Percentiles rank a stretch among this genome's conserved stretches.
These are phyloP conservation scores for Trichosurus vulpecula DNA, from an alignment of 2,797 vertebrate genomes.

Conservation along the genomic window DNA sequence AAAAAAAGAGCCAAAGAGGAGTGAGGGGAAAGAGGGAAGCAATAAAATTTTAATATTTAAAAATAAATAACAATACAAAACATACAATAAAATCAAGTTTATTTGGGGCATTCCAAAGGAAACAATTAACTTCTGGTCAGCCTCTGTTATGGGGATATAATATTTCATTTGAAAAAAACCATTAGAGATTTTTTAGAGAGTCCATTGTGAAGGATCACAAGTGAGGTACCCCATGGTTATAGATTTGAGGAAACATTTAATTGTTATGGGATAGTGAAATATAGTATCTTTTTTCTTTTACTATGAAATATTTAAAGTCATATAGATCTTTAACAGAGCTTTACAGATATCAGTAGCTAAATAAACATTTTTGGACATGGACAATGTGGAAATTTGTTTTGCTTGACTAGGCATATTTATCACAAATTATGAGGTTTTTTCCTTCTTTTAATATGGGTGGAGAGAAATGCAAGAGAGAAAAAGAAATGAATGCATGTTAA, in stretches of 20 bases:
- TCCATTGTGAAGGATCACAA: neutral
- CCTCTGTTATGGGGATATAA: neutral
- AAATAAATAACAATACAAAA: neutral
- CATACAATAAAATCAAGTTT: neutral
- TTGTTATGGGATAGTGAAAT: neutral
- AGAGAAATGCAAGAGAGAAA: neutral
- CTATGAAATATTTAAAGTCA: neutral
- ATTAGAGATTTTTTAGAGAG: neutral
- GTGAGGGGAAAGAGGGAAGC: neutral
- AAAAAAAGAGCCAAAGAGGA: slow-evolving; percentile 21
- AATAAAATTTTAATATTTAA: neutral
- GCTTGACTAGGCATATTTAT: neutral
- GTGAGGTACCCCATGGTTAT: fast-evolving
- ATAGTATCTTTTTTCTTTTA: neutral
- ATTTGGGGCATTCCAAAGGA: neutral
- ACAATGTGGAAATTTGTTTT: neutral
- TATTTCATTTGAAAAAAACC: neutral
- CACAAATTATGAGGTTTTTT: neutral
- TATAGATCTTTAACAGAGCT: neutral
- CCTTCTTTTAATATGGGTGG: neutral
- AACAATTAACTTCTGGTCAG: neutral
- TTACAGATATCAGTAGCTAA: neutral
- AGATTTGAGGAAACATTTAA: neutral
- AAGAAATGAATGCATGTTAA: neutral
- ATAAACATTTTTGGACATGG: neutral